These are phyloP conservation scores for Luidia sarsii DNA, from an alignment of 53 echinoderm and acorn worm genomes.

Conservation along the genomic window DNA sequence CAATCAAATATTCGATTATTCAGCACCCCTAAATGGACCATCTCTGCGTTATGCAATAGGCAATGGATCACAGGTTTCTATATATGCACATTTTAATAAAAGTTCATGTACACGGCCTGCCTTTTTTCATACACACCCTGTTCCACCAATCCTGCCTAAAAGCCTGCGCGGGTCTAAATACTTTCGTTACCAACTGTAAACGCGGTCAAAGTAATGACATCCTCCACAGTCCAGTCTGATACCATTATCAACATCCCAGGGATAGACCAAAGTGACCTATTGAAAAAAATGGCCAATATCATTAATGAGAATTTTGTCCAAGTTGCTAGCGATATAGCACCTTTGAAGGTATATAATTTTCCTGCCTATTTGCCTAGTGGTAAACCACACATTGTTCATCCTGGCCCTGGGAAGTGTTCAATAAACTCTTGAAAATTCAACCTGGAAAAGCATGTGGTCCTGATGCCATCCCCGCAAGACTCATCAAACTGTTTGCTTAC, in stretches of 20 bases:
- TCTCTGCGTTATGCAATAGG: too few relatives aligned
- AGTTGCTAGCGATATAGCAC: neutral
- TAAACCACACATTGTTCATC: neutral
- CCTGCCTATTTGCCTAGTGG: neutral
- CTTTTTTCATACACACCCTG: too few relatives aligned
- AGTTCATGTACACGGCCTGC: too few relatives aligned
- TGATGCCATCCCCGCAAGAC: constrained; percentile 4
- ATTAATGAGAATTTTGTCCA: constrained; percentile 3
- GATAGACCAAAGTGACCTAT: neutral
- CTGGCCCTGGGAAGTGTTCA: constrained; percentile 11
- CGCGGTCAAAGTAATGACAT: constrained; percentile 9
- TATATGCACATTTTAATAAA: too few relatives aligned
- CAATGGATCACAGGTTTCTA: too few relatives aligned
- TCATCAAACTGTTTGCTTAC: too few relatives aligned
- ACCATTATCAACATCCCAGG: neutral
- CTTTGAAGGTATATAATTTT: neutral
- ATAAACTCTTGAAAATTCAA: neutral
- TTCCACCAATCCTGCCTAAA: too few relatives aligned
- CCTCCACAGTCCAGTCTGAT: neutral
- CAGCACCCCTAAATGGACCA: too few relatives aligned
- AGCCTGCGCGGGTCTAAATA: too few relatives aligned
- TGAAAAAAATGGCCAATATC: neutral
- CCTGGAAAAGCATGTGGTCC: neutral
- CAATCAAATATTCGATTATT: too few relatives aligned
- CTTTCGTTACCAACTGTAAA: too few relatives aligned